Base-by-base conservation (phyloP, 1,140 invertebrate species). In the Holcopasites calliopsidis region DNA sequence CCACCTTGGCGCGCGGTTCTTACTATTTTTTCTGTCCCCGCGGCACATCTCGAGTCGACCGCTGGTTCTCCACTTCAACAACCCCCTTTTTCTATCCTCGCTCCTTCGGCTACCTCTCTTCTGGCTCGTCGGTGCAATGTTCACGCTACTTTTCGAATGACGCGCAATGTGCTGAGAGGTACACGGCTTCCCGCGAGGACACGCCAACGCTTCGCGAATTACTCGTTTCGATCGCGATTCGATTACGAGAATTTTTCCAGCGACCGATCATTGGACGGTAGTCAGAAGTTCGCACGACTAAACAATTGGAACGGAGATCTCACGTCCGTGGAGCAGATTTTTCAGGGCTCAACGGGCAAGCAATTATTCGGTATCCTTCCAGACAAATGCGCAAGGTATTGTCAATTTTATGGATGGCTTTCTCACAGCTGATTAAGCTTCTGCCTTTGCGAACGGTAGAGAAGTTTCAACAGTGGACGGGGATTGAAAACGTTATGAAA, bases 401-500 rank as follows among this genome's bases (percentile, higher is more conserved):
- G 71, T 54, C 47, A 70, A 72, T 82, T 60, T 66, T 49, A 54
- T 18, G 40, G 26, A 2, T 13, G 65, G 35, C 55, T 54, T 47
- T 26, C 49, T 68, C 28, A 64, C 74, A 23, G 65, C 64, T 74
- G 75, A 74, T 82, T 64, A 69, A 73, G 68, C 44, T 50, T 31
- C 26, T 35, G 40, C 26, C 47, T 64, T 58, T 33, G 8, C 61
- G 18, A 8, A 4, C 35, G 33, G 26, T 26, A 47, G 21, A 54
- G 6, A 10, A 49, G 44, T n/a, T 38, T 7, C 28, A 23, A 8
- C 47, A 52, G 52, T 42, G 40, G 55, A 23, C 6, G 26, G 52
- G 31, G 69, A 77, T 18, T 69, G 69, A 62, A 77, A 74, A 44
- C 64, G 64, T 74, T 82, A 82, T 82, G 82, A 78, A 82, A 82